Evolutionary conservation across 2,888 invertebrate genomes (phyloP).

Genomic region (Tenodera sinensis): DNA sequence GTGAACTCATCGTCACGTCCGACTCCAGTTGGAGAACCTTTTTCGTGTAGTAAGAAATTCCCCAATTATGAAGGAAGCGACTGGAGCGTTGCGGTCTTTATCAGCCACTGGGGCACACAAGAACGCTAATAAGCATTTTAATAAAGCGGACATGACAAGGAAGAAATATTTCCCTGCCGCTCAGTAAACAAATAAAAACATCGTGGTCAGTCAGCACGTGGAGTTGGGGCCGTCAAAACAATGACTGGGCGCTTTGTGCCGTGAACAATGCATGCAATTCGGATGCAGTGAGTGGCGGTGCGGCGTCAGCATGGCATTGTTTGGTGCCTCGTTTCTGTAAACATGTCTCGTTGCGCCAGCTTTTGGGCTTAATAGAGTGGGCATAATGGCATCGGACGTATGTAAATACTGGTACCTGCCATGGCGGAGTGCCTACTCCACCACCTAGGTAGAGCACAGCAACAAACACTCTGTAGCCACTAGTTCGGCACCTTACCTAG

Average conservation of each 20-base stretch:
- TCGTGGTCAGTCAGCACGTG: not conserved
- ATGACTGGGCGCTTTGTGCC: not conserved
- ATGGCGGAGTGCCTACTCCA: too few species aligned
- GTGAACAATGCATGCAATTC: not conserved
- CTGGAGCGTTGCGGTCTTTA: not conserved
- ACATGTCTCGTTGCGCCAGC: too few species aligned
- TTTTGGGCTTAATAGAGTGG: too few species aligned
- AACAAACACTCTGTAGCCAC: too few species aligned
- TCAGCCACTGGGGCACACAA: not conserved
- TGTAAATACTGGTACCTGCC: too few species aligned
- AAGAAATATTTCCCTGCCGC: not conserved
- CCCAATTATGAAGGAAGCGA: not conserved
- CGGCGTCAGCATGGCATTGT: not conserved
- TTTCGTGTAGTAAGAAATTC: too few species aligned
- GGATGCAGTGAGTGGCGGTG: not conserved
- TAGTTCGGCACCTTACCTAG: too few species aligned
- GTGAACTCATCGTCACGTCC: too few species aligned
- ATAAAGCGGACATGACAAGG: not conserved
- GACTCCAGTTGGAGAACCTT: too few species aligned
- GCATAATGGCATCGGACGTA: too few species aligned
- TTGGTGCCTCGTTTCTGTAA: not conserved
- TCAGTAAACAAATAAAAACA: not conserved
- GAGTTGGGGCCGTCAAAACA: not conserved
- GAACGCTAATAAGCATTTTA: not conserved
- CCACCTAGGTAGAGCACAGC: too few species aligned